These are phyloP conservation scores for Gortyna flavago DNA, from an alignment of 2,888 invertebrate genomes.

Conservation along the genomic window DNA sequence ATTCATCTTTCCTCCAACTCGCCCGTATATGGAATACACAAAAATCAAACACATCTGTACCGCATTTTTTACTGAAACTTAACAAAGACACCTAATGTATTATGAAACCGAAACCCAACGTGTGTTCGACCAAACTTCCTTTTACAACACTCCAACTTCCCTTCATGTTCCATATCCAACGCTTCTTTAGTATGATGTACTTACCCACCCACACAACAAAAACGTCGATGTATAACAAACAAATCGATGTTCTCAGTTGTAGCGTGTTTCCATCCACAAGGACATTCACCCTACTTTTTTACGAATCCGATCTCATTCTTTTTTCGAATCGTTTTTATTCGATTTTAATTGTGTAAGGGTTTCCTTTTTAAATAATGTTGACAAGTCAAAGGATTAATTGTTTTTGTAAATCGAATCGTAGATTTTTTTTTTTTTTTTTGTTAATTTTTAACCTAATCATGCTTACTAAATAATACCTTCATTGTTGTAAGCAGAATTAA, in stretches of 20 bases:
- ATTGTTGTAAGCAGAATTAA: background rate
- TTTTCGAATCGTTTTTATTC: constrained; percentile 80
- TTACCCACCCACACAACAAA: constrained; percentile 22
- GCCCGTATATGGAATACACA: constrained; percentile 55
- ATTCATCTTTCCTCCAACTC: constrained; percentile 58
- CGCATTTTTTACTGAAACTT: constrained; percentile 60
- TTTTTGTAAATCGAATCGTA: constrained; percentile 67
- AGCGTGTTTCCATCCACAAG: constrained; percentile 75
- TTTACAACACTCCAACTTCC: constrained; percentile 43
- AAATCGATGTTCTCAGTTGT: constrained; percentile 55
- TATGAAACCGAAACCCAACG: constrained; percentile 69
- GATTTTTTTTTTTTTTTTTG: constrained; percentile 42
- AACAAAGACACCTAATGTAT: constrained; percentile 70
- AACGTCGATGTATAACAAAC: constrained; percentile 69
- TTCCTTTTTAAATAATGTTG: constrained; percentile 80
- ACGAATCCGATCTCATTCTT: constrained; percentile 81
- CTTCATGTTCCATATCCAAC: constrained; percentile 32
- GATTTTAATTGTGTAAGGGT: constrained; percentile 83
- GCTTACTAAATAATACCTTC: background rate
- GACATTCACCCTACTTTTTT: constrained; percentile 85
- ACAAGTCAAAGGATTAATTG: constrained; percentile 85
- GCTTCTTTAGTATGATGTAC: constrained; percentile 24
- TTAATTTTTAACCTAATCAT: constrained; percentile 4
- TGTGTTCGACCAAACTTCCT: constrained; percentile 73
- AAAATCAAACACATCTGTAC: constrained; percentile 67